Evolutionary conservation across 2,888 invertebrate species (phyloP), one percentile per base, ranked within the genome.

Genomic region (Baccha elongata): DNA sequence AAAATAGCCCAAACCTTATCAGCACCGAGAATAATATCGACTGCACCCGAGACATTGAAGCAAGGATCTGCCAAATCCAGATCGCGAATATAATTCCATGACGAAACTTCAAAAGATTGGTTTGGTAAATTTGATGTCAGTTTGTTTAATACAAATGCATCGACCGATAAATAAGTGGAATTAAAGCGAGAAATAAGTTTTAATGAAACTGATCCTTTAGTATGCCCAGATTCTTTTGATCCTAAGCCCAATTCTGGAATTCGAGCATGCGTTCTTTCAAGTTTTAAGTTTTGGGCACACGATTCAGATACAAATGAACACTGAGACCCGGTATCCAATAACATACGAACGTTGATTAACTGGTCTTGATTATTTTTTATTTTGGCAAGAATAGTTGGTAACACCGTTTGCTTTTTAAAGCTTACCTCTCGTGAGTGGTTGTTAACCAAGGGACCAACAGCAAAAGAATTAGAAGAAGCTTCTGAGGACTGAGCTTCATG

Each of bases 21-120:
- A 29, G 72, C 73, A 40, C 84, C 81, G 37, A 85, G 50, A 7
- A 84, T 71, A 19, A 84, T 26, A 23, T 84, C 81, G 68, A 85
- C 48, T 7, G 48, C 19, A 37, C 65, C 52, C 53, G 72, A 40
- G 11, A 69, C 65, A 68, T 74, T 74, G 37, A 78, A 81, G 15
- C 48, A 42, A 29, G 80, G 84, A 74, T 85, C 78, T 35, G 78
- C 84, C 26, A 85, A 40, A 32, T 58, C 32, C n/a, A 79, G 29
- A 7, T 64, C 19, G 4, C 37, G 19, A 13, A 83, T 26, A 53
- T 78, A 42, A 7, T 32, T 8, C 53, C 65, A 75, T 10, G 37
- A 46, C 10, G 52, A 78, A 4, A 35, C 55, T 3, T 55, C 10
- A 23, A 55, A 55, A 0, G 55, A 58, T 11, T 46, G 46, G 6